Evolutionary conservation across 2,113 vertebrate species (phyloP).

Genomic region (Petromus typicus): DNA sequence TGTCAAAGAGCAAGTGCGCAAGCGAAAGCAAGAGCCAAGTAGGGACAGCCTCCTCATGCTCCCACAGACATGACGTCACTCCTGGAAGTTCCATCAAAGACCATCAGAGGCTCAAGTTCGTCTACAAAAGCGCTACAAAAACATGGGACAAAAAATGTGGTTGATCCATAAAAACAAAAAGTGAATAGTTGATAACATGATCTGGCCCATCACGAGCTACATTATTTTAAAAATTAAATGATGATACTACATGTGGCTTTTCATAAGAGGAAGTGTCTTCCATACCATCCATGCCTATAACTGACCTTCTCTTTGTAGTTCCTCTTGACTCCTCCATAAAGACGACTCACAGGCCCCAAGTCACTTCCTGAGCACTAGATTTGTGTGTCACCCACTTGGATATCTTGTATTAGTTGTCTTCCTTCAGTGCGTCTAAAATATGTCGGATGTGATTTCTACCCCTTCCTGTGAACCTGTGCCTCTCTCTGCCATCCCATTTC

Average conservation of each 20-base stretch:
- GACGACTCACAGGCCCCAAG: background rate
- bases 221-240: conserved; percentile 8
- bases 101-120: background rate
- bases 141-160: background rate
- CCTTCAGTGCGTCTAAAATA: background rate
- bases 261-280: background rate
- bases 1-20: background rate
- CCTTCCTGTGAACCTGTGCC: background rate
- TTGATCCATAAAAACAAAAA: background rate
- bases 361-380: background rate
- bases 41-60: background rate
- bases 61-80: background rate
- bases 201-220: background rate
- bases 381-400: background rate
- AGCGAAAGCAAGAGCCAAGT: background rate
- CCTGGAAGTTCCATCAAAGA: background rate
- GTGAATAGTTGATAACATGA: background rate
- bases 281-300: too few relatives aligned
- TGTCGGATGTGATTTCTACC: background rate
- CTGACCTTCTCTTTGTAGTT: background rate
- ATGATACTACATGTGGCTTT: background rate
- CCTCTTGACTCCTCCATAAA: background rate
- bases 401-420: background rate
- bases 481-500: background rate
- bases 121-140: background rate